These are phyloP conservation scores for Macropis europaea DNA, from an alignment of 2,888 invertebrate genomes.

Conservation along the genomic window DNA sequence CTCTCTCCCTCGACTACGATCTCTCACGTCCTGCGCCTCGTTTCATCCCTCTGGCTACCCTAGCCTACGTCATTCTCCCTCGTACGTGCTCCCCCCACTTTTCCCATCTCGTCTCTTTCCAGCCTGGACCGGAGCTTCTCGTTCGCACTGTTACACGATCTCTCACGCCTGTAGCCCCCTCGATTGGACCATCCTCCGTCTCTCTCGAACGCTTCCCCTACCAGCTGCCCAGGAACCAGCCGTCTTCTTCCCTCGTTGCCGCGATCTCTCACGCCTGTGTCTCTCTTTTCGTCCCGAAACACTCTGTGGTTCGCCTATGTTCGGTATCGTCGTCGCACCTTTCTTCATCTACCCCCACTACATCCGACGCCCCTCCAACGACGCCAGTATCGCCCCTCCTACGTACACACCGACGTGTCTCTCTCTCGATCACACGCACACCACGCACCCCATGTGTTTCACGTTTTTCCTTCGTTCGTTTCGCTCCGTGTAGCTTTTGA, in stretches of 20 bases:
- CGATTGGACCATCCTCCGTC: neutral
- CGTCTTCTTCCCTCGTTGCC: neutral
- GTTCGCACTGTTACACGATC: conserved; percentile 31
- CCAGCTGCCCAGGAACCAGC: neutral
- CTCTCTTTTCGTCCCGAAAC: conserved; percentile 40
- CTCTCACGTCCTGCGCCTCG: conserved; percentile 36
- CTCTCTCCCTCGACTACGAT: conserved; percentile 32
- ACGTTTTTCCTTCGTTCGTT: conserved; percentile 7
- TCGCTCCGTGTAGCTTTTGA: conserved; percentile 39
- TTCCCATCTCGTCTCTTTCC: conserved; percentile 1
- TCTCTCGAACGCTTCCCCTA: conserved; percentile 9
- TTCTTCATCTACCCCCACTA: conserved; percentile 44
- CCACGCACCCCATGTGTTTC: conserved; percentile 36
- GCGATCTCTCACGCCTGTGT: conserved; percentile 32
- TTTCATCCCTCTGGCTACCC: conserved; percentile 23
- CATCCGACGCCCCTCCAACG: neutral
- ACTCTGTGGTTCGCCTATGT: conserved; percentile 39
- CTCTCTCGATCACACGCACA: conserved; percentile 39
- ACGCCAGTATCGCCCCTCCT: conserved; percentile 32
- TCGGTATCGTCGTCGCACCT: conserved; percentile 43
- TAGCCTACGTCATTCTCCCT: conserved; percentile 1
- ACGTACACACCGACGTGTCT: conserved; percentile 21
- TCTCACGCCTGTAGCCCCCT: conserved; percentile 44
- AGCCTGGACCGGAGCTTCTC: neutral
- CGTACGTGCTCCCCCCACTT: conserved; percentile 22